These are phyloP conservation scores for Beaufortia kweichowensis DNA, from an alignment of 2,113 vertebrate genomes.

Conservation along the genomic window DNA sequence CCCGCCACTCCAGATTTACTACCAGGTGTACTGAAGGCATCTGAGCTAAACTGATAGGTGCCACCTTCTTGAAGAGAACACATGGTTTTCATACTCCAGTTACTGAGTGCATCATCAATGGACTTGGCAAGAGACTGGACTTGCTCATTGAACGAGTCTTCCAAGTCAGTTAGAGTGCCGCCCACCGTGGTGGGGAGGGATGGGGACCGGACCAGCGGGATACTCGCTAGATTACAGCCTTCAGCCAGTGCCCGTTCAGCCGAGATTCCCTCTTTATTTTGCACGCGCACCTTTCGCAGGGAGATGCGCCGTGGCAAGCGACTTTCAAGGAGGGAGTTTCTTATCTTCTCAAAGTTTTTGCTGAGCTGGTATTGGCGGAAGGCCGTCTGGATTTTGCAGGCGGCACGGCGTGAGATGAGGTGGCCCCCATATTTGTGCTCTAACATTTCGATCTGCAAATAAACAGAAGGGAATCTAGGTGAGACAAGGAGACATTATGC, in stretches of 20 bases:
- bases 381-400: constrained; percentile 97
- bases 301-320: constrained; percentile 94
- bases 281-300: constrained; percentile 87
- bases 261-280: constrained; percentile 85
- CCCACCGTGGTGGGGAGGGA: constrained; percentile 87
- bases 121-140: constrained; percentile 97
- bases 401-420: constrained; percentile 92
- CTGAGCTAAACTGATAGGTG: constrained; percentile 85
- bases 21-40: constrained; percentile 77
- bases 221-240: constrained; percentile 86
- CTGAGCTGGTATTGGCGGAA: constrained; percentile 99
- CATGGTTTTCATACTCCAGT: constrained; percentile 97
- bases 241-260: constrained; percentile 90
- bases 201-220: constrained; percentile 89
- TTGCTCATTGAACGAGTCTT: constrained; percentile 97
- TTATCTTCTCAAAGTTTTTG: constrained; percentile 99
- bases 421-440: constrained; percentile 98
- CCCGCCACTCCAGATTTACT: constrained; percentile 60
- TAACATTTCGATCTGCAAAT: constrained; percentile 94
- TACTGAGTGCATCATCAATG: constrained; percentile 96
- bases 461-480: constrained; percentile 15
- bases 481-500: constrained; percentile 10
- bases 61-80: constrained; percentile 90
- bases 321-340: constrained; percentile 95
- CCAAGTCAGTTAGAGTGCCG: constrained; percentile 88